phyloP scores from a whole-genome alignment of 2,113 vertebrate genomes.

The Upupa epops region DNA sequence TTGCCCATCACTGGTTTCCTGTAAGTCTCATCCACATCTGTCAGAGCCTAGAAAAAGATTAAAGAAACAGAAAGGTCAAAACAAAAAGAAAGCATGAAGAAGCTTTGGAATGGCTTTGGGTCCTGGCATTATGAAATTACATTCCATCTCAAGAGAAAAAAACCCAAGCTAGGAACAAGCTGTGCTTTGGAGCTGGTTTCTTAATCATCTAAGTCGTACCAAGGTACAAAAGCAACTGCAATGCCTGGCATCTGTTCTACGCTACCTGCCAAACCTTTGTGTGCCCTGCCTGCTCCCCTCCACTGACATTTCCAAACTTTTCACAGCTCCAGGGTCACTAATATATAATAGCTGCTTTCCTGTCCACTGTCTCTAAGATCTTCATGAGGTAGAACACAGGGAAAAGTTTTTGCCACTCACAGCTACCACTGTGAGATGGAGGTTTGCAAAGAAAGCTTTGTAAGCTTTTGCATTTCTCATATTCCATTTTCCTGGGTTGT shows the following conservation, averaged over 20 bases:
- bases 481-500: neutral
- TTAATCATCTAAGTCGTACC: neutral
- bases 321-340: neutral
- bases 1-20: slow-evolving; percentile 91
- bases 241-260: neutral
- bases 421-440: neutral
- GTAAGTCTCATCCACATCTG: slow-evolving; percentile 97
- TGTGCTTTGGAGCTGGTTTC: neutral
- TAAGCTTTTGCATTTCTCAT: neutral
- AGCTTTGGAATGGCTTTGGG: neutral
- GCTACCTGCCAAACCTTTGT: neutral
- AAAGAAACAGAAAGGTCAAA: neutral
- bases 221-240: neutral
- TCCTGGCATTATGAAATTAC: neutral
- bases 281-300: neutral
- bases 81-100: neutral
- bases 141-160: neutral
- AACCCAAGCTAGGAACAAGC: neutral
- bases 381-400: neutral
- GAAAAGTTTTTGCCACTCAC: neutral
- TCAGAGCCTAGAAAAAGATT: slow-evolving; percentile 84
- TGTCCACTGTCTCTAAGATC: neutral
- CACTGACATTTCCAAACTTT: neutral
- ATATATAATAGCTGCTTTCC: neutral
- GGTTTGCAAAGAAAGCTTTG: neutral